Percentiles rank a stretch among this genome's conserved stretches.
Evolutionary conservation across 2,113 vertebrate species (phyloP).

Genomic region (Narcine bancroftii): DNA sequence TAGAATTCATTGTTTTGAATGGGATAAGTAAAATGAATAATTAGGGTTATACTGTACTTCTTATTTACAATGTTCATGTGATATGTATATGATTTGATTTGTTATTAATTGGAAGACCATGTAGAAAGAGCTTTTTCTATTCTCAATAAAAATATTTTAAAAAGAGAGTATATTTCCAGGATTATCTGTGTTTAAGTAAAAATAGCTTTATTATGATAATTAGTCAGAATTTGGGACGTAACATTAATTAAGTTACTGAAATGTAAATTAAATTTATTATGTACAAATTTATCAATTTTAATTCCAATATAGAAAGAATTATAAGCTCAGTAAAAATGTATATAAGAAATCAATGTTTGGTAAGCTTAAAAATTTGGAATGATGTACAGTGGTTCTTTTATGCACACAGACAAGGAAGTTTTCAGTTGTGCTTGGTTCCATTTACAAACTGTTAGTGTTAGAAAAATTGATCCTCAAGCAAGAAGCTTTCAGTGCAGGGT

Average conservation of each 20-base stretch:
- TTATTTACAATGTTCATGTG: no score
- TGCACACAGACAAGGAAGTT: slow-evolving; percentile 26
- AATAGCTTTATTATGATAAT: background rate
- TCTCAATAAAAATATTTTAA: no score
- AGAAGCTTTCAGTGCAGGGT: background rate
- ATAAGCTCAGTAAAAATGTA: background rate
- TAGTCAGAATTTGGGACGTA: background rate
- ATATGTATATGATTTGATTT: no score
- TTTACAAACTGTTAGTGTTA: slow-evolving; percentile 30
- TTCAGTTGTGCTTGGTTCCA: slow-evolving; percentile 4
- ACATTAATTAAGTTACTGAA: background rate
- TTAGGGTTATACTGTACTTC: no score
- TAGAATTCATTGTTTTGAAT: no score
- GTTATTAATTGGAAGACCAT: no score
- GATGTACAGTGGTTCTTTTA: slow-evolving; percentile 30
- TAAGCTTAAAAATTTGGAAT: background rate
- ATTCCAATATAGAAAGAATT: background rate
- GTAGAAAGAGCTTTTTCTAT: no score
- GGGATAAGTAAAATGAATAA: no score
- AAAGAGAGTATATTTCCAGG: no score
- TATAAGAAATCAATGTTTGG: slow-evolving; percentile 13
- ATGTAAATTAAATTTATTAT: background rate
- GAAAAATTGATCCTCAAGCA: slow-evolving; percentile 10
- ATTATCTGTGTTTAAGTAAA: background rate
- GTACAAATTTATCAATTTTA: background rate